Evolutionary conservation across 2,113 vertebrate species (phyloP).

Genomic region (Oenanthe oenanthe): DNA sequence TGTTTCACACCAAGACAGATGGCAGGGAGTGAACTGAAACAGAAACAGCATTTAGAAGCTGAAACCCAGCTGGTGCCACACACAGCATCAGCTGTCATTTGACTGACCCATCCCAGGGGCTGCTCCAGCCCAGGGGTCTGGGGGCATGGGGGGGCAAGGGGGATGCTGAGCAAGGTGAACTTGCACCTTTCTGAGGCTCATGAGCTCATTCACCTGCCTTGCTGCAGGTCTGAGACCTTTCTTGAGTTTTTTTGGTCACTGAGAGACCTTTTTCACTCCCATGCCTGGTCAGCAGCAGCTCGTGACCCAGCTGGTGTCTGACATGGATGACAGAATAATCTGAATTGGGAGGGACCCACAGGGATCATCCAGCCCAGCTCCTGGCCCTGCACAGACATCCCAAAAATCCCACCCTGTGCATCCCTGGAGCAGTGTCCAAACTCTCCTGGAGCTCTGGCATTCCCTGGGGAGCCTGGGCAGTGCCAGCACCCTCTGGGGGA

Average conservation of each 20-base stretch:
- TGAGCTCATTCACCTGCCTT: neutral
- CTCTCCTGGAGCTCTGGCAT: neutral
- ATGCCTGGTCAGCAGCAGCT: neutral
- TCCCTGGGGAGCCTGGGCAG: neutral
- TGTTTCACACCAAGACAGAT: fast-evolving
- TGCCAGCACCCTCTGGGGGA: neutral
- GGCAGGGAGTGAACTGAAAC: neutral
- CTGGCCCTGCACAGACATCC: neutral
- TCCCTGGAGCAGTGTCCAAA: neutral
- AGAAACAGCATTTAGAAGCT: neutral
- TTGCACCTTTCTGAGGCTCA: neutral
- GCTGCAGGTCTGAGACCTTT: neutral
- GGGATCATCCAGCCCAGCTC: fast-evolving
- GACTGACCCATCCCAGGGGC: neutral
- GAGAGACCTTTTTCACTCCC: neutral
- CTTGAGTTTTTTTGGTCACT: neutral
- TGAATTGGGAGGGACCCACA: fast-evolving
- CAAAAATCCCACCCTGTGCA: neutral
- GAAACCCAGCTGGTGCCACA: neutral
- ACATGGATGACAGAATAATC: neutral
- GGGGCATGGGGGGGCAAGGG: fast-evolving
- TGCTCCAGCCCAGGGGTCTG: neutral
- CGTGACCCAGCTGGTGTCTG: neutral
- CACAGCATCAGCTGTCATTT: fast-evolving
- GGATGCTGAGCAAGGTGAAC: neutral